Conservation (phyloP, 2,888 invertebrate species). For the Polyommatus icarus region DNA sequence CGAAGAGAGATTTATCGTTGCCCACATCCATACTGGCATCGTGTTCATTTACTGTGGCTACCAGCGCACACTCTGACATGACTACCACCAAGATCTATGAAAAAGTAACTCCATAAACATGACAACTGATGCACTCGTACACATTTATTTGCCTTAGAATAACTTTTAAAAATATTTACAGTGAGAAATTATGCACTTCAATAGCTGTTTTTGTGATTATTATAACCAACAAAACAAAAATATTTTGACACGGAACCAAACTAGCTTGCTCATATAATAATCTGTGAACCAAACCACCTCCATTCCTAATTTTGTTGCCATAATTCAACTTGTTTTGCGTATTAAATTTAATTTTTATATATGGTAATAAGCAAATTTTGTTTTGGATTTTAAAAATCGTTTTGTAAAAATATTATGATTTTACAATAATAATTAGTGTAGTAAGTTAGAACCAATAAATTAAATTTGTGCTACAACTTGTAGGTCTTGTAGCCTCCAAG, state of each 20-base stretch:
- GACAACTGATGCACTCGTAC: constrained; percentile 44
- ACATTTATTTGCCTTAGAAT: constrained; percentile 36
- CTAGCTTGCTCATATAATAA: too few relatives aligned
- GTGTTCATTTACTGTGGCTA: constrained; percentile 76
- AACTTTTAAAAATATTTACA: constrained; percentile 31
- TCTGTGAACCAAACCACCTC: constrained; percentile 48
- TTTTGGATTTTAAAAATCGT: too few relatives aligned
- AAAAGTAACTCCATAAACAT: constrained; percentile 63
- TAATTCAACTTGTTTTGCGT: constrained; percentile 16
- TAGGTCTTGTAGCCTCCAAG: too few relatives aligned
- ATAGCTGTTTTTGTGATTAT: constrained; percentile 46
- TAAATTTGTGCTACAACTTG: too few relatives aligned
- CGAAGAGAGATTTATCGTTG: constrained; percentile 85
- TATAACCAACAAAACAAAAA: constrained; percentile 70
- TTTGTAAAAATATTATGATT: too few relatives aligned
- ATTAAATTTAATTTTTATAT: neutral
- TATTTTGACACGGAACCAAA: constrained; percentile 71
- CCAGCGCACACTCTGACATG: constrained; percentile 80
- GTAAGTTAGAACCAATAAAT: too few relatives aligned
- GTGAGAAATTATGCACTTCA: constrained; percentile 42
- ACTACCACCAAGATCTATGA: constrained; percentile 62
- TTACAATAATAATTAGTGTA: too few relatives aligned
- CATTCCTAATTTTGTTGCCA: constrained; percentile 28
- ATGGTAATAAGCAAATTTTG: neutral
- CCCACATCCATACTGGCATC: constrained; percentile 80